phyloP scores from a whole-genome alignment of 2,113 vertebrate species.

The Pterocles burchelli region DNA sequence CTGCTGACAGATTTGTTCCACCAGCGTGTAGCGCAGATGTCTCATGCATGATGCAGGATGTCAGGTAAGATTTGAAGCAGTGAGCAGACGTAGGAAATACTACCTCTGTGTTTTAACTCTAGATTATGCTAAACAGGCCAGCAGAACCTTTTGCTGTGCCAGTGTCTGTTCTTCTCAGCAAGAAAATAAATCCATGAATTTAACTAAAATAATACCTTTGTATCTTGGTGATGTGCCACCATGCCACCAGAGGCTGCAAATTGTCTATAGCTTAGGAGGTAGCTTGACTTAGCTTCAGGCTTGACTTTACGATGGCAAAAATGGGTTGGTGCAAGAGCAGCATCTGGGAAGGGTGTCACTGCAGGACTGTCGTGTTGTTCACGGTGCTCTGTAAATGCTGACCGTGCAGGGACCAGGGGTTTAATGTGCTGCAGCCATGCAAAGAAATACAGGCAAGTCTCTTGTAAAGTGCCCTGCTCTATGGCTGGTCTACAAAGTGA shows the following conservation, averaged over 20 bases:
- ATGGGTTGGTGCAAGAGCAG: neutral
- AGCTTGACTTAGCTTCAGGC: neutral
- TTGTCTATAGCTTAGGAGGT: neutral
- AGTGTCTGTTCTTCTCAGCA: neutral
- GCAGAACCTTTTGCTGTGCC: neutral
- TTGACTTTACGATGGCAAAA: neutral
- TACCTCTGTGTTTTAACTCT: neutral
- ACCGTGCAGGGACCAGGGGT: neutral
- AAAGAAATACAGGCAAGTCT: neutral
- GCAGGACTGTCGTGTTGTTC: neutral
- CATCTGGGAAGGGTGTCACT: neutral
- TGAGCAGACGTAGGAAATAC: neutral
- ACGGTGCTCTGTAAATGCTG: neutral
- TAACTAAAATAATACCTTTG: neutral
- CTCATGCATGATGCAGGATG: constrained; percentile 56
- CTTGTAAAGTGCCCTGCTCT: neutral
- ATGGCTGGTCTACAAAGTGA: neutral
- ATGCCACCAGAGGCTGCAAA: neutral
- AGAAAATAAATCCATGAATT: neutral
- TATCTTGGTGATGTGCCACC: neutral
- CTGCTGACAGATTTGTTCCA: constrained; percentile 64
- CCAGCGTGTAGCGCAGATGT: constrained; percentile 33
- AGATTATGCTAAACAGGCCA: neutral
- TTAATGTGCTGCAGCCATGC: neutral
- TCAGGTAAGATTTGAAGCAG: constrained; percentile 50